phyloP scores from a whole-genome alignment of 2,888 invertebrate species.

The Sinhomidia bicolor region DNA sequence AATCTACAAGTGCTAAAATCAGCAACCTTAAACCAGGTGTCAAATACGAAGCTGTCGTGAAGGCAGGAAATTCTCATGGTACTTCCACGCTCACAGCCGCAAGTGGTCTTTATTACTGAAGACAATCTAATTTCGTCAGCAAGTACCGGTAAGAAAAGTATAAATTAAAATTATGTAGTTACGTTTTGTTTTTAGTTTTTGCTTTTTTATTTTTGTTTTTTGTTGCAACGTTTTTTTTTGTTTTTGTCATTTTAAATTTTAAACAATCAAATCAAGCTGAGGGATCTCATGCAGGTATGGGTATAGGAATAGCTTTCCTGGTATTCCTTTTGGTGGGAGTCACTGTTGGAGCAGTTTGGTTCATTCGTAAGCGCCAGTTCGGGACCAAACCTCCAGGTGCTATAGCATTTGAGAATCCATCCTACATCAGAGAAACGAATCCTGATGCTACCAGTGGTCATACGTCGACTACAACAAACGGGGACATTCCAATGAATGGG shows the following conservation, averaged over 20 bases:
- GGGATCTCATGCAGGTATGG: constrained; percentile 84
- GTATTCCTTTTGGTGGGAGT: constrained; percentile 86
- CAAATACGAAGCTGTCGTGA: constrained; percentile 90
- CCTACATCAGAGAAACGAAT: constrained; percentile 86
- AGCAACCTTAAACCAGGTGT: constrained; percentile 88
- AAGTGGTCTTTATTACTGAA: constrained; percentile 87
- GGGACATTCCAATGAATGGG: constrained; percentile 74
- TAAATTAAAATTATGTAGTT: not conserved
- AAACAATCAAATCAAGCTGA: constrained; percentile 68
- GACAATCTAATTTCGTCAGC: constrained; percentile 89
- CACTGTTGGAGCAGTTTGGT: constrained; percentile 85
- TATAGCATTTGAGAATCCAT: constrained; percentile 92
- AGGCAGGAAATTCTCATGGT: constrained; percentile 90
- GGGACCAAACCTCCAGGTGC: constrained; percentile 87
- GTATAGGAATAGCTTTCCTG: constrained; percentile 85
- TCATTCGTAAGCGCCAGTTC: constrained; percentile 86
- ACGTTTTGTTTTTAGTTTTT: constrained; percentile 35
- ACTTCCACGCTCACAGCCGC: constrained; percentile 89
- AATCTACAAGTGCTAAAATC: constrained; percentile 87
- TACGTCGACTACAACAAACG: constrained; percentile 64
- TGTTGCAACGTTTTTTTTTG: constrained; percentile 44
- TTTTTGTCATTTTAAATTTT: too few relatives aligned
- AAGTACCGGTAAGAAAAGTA: constrained; percentile 81
- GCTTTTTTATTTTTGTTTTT: constrained; percentile 35
- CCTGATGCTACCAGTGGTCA: constrained; percentile 62